phyloP scores from a whole-genome alignment of 1,140 invertebrate genomes.

The Marisa cornuarietis region DNA sequence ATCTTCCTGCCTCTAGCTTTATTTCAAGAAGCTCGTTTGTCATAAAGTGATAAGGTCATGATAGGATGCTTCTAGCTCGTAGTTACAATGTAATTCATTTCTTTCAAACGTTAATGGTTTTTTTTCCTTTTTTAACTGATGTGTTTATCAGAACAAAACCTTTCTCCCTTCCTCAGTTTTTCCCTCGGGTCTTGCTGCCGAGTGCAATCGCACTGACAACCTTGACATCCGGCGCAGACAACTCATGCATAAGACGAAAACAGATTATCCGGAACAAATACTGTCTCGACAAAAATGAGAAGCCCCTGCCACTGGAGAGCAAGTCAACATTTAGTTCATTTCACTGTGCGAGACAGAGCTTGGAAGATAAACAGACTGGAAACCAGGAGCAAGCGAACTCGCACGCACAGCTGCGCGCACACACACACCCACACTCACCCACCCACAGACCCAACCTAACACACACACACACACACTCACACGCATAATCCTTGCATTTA shows the following conservation, averaged over 20 bases:
- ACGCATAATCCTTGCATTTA: neutral
- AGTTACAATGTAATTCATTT: no score
- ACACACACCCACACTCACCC: neutral
- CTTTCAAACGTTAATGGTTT: no score
- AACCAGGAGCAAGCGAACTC: neutral
- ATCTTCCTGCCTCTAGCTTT: no score
- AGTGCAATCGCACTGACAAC: no score
- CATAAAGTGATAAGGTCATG: no score
- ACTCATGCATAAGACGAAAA: slow-evolving; percentile 3
- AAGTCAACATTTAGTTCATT: neutral
- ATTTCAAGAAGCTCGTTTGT: no score
- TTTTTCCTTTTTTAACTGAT: no score
- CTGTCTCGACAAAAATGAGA: neutral
- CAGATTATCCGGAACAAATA: slow-evolving; percentile 10
- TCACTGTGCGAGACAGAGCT: neutral
- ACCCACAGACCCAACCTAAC: neutral
- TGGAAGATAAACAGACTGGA: neutral
- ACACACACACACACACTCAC: neutral
- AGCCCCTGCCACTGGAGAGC: neutral
- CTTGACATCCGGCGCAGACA: no score
- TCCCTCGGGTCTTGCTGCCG: no score
- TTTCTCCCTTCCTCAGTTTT: no score
- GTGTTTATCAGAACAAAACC: no score
- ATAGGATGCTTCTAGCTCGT: no score
- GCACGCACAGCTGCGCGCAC: neutral